Percentiles rank a stretch among this genome's conserved stretches.
Conservation (phyloP, 2,113 vertebrate genomes). For the Eupsittula cactorum region DNA sequence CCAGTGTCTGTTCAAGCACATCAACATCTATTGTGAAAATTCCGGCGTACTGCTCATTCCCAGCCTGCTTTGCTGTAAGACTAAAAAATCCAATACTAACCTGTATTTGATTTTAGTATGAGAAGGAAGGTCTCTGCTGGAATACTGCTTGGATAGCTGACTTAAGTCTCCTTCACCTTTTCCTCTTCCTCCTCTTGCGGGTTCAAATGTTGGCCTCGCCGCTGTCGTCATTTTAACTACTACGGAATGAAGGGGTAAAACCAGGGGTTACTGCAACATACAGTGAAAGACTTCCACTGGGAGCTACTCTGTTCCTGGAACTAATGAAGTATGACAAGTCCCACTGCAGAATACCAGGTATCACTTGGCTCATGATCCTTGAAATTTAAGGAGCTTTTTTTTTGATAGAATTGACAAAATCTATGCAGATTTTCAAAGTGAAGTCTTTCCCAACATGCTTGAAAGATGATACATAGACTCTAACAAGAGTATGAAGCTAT, state of each 20-base stretch:
- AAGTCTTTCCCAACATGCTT: neutral
- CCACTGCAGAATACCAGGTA: neutral
- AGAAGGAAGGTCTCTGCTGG: slow-evolving; percentile 94
- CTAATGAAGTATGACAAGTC: neutral
- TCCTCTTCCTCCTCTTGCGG: slow-evolving; percentile 93
- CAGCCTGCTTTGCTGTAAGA: neutral
- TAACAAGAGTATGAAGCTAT: fast-evolving
- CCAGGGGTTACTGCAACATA: neutral
- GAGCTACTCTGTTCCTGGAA: neutral
- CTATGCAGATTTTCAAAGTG: neutral
- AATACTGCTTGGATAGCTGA: slow-evolving; percentile 95
- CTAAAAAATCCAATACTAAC: slow-evolving; percentile 59
- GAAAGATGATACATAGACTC: neutral
- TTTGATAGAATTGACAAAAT: neutral
- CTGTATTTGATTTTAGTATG: slow-evolving; percentile 99
- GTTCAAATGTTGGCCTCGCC: slow-evolving; percentile 96
- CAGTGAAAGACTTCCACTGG: neutral
- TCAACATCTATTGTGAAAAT: fast-evolving
- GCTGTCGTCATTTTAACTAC: slow-evolving; percentile 92
- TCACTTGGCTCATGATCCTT: fast-evolving
- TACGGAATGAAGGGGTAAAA: neutral
- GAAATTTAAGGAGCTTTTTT: neutral
- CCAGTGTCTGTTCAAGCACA: neutral
- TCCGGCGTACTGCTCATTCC: neutral
- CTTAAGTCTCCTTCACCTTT: slow-evolving; percentile 98